Conservation (phyloP, 2,113 vertebrate species). For the Austrofundulus limnaeus region DNA sequence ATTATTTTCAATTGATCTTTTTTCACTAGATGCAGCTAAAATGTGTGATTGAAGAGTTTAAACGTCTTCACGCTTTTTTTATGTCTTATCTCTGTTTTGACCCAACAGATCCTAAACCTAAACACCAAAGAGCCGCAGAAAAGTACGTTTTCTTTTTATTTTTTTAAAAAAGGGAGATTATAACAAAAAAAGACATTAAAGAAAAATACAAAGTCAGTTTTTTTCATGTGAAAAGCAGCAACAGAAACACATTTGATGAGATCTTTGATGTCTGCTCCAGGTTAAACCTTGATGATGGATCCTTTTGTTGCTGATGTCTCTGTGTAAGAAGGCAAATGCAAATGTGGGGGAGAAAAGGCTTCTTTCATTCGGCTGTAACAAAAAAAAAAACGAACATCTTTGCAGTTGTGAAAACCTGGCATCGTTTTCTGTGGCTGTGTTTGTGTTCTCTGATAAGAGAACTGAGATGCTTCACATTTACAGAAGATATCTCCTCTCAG, state of each 20-base stretch:
- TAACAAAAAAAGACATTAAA: slow-evolving; percentile 14
- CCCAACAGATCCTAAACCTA: not conserved
- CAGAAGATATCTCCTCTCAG: slow-evolving; percentile 15
- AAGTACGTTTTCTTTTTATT: too few species aligned
- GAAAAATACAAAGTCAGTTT: slow-evolving; percentile 6
- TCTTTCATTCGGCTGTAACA: slow-evolving; percentile 8
- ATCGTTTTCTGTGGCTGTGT: slow-evolving; percentile 1
- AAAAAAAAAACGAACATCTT: not conserved
- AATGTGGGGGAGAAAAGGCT: not conserved
- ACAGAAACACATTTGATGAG: slow-evolving; percentile 16
- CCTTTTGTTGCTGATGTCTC: slow-evolving; percentile 15
- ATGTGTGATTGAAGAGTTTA: not conserved
- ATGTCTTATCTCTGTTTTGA: not conserved
- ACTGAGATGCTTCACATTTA: slow-evolving; percentile 6
- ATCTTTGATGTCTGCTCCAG: slow-evolving; percentile 12
- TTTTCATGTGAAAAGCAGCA: not conserved
- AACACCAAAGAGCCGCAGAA: slow-evolving; percentile 1
- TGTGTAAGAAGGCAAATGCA: not conserved
- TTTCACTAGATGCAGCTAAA: not conserved
- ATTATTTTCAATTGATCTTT: not conserved
- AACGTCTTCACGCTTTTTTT: not conserved
- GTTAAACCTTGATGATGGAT: slow-evolving; percentile 22
- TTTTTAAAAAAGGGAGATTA: slow-evolving; percentile 1
- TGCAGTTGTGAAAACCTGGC: not conserved
- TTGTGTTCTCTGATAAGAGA: not conserved